These are phyloP conservation scores for Cenopis cana DNA, from an alignment of 2,888 invertebrate genomes.

Conservation along the genomic window DNA sequence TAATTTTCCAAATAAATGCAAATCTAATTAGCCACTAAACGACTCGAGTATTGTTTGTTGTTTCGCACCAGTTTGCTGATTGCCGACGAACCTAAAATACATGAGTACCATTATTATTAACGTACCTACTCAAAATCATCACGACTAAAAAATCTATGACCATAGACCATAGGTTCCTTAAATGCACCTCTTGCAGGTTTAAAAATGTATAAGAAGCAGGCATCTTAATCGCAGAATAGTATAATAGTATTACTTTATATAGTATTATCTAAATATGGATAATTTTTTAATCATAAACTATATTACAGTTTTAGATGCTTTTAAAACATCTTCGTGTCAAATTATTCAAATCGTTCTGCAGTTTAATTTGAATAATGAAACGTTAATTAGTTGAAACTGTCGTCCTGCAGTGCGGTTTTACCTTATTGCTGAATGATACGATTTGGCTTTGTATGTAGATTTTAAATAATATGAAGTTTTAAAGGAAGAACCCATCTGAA, in stretches of 20 bases:
- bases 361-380: constrained; percentile 26
- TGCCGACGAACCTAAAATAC: not conserved
- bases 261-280: too few relatives aligned
- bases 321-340: constrained; percentile 30
- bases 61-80: constrained; percentile 25
- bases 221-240: not conserved
- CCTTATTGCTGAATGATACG: constrained; percentile 26
- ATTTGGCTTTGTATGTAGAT: constrained; percentile 1
- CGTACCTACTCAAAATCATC: too few relatives aligned
- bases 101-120: too few relatives aligned
- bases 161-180: too few relatives aligned
- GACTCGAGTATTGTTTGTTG: constrained; percentile 23
- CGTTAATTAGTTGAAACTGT: constrained; percentile 27
- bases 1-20: constrained; percentile 37
- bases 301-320: constrained; percentile 9
- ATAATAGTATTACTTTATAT: too few relatives aligned
- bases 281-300: too few relatives aligned
- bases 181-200: not conserved
- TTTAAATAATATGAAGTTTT: not conserved
- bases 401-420: constrained; percentile 26
- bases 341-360: constrained; percentile 25
- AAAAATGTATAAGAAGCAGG: not conserved
- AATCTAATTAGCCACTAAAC: constrained; percentile 33
- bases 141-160: too few relatives aligned
- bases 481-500: constrained; percentile 1